Base-by-base conservation (phyloP, 2,888 invertebrate genomes). In the Thelaira solivaga region DNA sequence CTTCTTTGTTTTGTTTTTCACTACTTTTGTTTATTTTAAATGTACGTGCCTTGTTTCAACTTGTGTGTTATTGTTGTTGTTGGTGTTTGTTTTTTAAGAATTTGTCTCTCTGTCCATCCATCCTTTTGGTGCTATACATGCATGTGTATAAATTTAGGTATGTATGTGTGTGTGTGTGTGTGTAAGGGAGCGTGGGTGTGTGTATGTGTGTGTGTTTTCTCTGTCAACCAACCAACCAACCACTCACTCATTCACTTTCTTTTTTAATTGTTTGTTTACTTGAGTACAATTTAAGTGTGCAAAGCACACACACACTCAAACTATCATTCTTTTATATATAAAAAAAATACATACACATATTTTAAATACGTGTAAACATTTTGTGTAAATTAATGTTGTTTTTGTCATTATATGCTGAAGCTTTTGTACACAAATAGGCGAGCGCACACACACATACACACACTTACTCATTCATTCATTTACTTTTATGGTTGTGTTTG, bases 351-450 rank as follows among this genome's bases (percentile, higher is more conserved):
- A 43, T n/a, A 29, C 20, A n/a, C 1, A 34, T 5, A 34, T 16
- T 74, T 77, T 64, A 45, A 43, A 51, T 34, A 39, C 45, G 62
- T 47, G 45, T 61, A 55, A 51, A 68, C 49, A 75, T 29, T 39
- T 76, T 57, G 64, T 59, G 43, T 34, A 76, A 76, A 75, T 71
- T 76, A 59, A 71, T 76, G 51, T 71, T 76, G 57, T 64, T 71
- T 64, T 71, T 71, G 71, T 45, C 64, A 71, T 76, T 59, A 71
- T 59, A 45, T 65, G 29, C 64, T 64, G 29, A 29, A 57, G 47
- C 39, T 18, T 69, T 26, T 51, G 34, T 20, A 47, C 34, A 45
- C 41, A 62, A n/a, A 39, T n/a, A 20, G 24, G n/a, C 16, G 41
- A n/a, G 22, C 41, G 11, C 5, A 51, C 8, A 47, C 22, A 20